Base-by-base conservation (phyloP, 2,113 vertebrate species). In the Typhlomys cinereus region DNA sequence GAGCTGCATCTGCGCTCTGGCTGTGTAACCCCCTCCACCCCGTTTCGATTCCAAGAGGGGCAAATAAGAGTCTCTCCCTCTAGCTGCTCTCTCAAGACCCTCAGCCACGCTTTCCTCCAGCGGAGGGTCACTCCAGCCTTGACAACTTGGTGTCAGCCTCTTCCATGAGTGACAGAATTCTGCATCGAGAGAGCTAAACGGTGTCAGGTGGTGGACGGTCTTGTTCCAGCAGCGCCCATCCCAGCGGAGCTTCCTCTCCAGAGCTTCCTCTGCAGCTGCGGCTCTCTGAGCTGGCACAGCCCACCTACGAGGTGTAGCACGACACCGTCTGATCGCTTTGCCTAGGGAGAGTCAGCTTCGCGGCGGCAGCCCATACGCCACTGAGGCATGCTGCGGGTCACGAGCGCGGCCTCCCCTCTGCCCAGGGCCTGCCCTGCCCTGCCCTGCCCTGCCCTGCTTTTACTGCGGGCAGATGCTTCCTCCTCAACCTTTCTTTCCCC, bases 221-320 rank as follows among this genome's bases (percentile, higher is more conserved):
- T 41, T 71, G 66, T 15, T 15, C 13, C 52, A 25, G 25, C 18
- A 44, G 83, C 8, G 2, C 13, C 4, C 7, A 2, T 17, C 52
- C 41, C 41, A 11, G 25, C 67, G 13, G 4, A 8, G n/a, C 67
- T 20, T 86, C 27, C 39, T 61, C 41, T 80, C n/a, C n/a, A n/a
- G n/a, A n/a, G n/a, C n/a, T n/a, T n/a, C n/a, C 17, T 9, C 4
- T 5, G 5, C 0, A 0, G 80, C 73, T 27, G 15, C 36, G 0
- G 3, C 31, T 57, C 54, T 82, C 64, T 34, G 14, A 62, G 64
- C 31, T 61, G 15, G 36, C 44, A 1, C 25, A 12, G 62, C 54
- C 25, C 3, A 6, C 70, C 25, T 4, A 6, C 70, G 62, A 36
- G 39, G 27, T 52, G 27, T 2, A 23, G 2, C 15, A 13, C 36